Conservation (phyloP, 2,888 invertebrate species). For the Operophtera brumata region DNA sequence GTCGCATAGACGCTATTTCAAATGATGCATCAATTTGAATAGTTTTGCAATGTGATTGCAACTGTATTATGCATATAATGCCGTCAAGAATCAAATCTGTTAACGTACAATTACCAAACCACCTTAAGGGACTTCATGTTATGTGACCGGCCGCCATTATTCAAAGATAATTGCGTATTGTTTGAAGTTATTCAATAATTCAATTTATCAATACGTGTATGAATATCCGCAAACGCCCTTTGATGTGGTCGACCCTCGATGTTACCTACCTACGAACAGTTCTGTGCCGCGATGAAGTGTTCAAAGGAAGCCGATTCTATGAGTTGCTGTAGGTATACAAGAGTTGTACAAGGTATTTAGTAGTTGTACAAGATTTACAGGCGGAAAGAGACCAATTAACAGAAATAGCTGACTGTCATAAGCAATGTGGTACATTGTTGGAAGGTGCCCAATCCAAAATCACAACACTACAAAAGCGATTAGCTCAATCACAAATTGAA, state of each 20-base stretch:
- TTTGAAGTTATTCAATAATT: not conserved
- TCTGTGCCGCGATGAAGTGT: slow-evolving; percentile 3
- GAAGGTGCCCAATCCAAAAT: no score
- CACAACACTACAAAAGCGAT: no score
- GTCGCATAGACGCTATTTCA: not conserved
- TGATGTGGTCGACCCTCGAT: not conserved
- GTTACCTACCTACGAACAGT: not conserved
- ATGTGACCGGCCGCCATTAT: slow-evolving; percentile 9
- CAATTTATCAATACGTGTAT: slow-evolving; percentile 2
- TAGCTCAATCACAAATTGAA: no score
- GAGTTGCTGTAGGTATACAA: no score
- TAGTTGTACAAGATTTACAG: no score
- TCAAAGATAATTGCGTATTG: slow-evolving; percentile 2
- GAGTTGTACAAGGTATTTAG: no score
- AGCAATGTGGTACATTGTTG: no score
- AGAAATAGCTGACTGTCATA: no score
- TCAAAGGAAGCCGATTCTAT: slow-evolving; percentile 9
- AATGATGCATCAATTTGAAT: not conserved
- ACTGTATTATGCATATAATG: not conserved
- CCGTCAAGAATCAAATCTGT: not conserved
- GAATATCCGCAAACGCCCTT: not conserved
- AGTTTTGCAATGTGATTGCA: slow-evolving; percentile 6
- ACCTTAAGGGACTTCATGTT: slow-evolving; percentile 12
- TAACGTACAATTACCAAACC: slow-evolving; percentile 9
- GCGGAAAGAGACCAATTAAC: no score